These are phyloP conservation scores for Mungos mungo DNA, from an alignment of 2,113 vertebrate genomes.

Conservation along the genomic window DNA sequence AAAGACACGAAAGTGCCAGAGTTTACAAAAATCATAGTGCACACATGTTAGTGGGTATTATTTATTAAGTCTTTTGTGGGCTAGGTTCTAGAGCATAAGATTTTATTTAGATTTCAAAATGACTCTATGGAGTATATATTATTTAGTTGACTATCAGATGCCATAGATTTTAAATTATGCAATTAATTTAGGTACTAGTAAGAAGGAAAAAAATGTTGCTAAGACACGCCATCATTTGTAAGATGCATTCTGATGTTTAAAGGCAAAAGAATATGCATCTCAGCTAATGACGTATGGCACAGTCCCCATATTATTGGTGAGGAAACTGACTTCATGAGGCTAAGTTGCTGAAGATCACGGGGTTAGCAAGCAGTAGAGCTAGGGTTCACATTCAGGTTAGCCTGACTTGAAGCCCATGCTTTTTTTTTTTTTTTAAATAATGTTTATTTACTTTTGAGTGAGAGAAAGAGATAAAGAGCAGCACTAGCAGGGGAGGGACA, in stretches of 20 bases:
- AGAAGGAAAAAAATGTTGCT: constrained; percentile 8
- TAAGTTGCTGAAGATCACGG: not conserved
- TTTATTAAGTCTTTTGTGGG: not conserved
- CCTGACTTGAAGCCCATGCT: not conserved
- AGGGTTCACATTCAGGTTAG: not conserved
- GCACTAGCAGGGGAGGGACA: too few relatives aligned
- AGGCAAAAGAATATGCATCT: not conserved
- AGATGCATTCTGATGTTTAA: not conserved
- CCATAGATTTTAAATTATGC: not conserved
- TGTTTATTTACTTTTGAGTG: too few relatives aligned
- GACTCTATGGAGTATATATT: not conserved
- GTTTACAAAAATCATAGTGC: not conserved
- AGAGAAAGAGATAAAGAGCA: too few relatives aligned
- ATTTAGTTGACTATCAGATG: not conserved
- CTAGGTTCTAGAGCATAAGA: not conserved
- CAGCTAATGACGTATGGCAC: not conserved
- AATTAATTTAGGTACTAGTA: not conserved
- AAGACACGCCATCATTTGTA: not conserved
- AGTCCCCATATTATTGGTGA: not conserved
- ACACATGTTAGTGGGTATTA: not conserved
- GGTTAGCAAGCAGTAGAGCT: not conserved
- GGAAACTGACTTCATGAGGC: not conserved
- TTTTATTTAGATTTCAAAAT: constrained; percentile 30
- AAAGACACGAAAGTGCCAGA: constrained; percentile 1
- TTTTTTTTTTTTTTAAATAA: too few relatives aligned